Evolutionary conservation across 2,797 vertebrate genomes (phyloP).

Genomic region (Sebastes iracundus): DNA sequence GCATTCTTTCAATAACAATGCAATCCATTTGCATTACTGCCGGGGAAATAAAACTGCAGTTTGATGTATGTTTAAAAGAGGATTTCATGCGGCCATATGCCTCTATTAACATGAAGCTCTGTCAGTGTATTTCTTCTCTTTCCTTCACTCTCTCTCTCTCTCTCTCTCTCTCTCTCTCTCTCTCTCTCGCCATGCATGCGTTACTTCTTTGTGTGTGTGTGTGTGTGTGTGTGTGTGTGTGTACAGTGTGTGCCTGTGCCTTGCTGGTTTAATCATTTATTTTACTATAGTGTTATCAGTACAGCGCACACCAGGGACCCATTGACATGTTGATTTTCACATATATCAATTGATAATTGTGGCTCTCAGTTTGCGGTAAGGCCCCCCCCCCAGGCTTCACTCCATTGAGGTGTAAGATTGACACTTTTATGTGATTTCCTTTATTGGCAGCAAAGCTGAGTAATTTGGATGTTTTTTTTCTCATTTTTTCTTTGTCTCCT

Average conservation of each 20-base stretch:
- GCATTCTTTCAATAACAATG: conserved; percentile 36
- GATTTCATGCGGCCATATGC: conserved; percentile 34
- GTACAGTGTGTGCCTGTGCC: not conserved
- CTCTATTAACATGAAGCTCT: conserved; percentile 38
- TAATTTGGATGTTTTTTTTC: not conserved
- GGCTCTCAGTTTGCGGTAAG: conserved; percentile 15
- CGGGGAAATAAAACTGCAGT: conserved; percentile 24
- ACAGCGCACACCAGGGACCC: conserved; percentile 53
- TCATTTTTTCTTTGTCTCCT: not conserved
- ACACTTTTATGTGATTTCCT: conserved; percentile 27
- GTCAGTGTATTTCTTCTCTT: conserved; percentile 17
- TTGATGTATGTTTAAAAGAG: conserved; percentile 28
- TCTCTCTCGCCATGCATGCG: not conserved
- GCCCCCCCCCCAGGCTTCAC: not conserved
- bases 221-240: not conserved
- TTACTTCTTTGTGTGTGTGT: conserved; percentile 16
- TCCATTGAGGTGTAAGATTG: conserved; percentile 5
- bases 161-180: not conserved
- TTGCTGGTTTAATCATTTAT: conserved; percentile 47
- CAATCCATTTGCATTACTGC: conserved; percentile 26
- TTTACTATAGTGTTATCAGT: conserved; percentile 62
- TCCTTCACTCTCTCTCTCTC: not conserved
- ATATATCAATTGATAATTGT: conserved; percentile 48
- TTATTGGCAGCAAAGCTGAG: conserved; percentile 22
- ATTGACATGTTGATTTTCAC: conserved; percentile 53